Percentiles rank a stretch among this genome's conserved stretches.
Evolutionary conservation across 1,140 invertebrate species (phyloP).

Genomic region (Formica exsecta): DNA sequence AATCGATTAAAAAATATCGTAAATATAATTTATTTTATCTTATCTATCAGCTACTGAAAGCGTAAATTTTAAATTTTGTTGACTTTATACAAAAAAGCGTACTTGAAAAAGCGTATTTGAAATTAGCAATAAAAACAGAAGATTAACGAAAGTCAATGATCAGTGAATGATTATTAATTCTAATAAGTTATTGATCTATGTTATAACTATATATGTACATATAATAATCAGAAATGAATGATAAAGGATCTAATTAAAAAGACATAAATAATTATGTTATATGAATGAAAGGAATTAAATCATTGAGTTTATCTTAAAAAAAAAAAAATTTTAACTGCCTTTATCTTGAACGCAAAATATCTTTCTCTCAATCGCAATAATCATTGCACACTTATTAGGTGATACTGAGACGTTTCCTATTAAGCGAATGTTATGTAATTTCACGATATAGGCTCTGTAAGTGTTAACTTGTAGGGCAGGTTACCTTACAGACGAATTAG

Average conservation of each 20-base stretch:
- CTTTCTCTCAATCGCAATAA: background rate
- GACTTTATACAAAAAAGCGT: background rate
- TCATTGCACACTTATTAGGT: background rate
- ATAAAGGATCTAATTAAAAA: background rate
- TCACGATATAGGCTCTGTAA: background rate
- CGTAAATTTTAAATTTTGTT: background rate
- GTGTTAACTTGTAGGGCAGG: too few species aligned
- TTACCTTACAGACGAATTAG: background rate
- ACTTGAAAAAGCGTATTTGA: background rate
- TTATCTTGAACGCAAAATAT: background rate
- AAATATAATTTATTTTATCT: background rate
- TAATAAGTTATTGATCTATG: background rate
- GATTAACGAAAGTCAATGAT: background rate
- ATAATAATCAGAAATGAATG: background rate
- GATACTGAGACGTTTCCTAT: background rate
- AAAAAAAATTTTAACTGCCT: background rate
- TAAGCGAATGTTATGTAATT: slow-evolving; percentile 4
- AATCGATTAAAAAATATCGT: background rate
- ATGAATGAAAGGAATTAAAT: background rate
- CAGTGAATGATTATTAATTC: background rate
- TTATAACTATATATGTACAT: background rate
- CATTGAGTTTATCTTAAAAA: background rate
- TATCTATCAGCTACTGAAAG: background rate
- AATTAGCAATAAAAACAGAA: background rate
- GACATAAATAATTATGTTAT: background rate